These are phyloP conservation scores for Nephrocerus scutellatus DNA, from an alignment of 2,888 invertebrate species.

Conservation along the genomic window DNA sequence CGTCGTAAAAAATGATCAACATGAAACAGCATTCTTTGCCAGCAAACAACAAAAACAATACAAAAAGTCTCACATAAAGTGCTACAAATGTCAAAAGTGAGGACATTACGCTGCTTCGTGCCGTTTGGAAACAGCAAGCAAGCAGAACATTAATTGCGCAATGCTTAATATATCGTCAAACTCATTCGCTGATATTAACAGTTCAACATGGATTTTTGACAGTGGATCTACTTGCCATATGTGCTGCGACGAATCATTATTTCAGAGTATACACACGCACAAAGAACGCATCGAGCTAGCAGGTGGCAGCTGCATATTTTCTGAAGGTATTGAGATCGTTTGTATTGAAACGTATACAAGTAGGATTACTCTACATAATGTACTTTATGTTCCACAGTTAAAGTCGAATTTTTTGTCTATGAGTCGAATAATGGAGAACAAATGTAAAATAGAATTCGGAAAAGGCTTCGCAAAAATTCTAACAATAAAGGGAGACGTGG, in stretches of 20 bases:
- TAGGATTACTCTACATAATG: constrained; percentile 4
- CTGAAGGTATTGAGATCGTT: constrained; percentile 6
- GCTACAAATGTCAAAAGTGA: constrained; percentile 12
- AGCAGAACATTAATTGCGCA: too few relatives aligned
- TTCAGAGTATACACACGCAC: too few relatives aligned
- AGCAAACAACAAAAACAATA: not conserved
- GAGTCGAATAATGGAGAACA: constrained; percentile 7
- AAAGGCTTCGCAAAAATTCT: constrained; percentile 2
- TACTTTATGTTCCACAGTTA: constrained; percentile 8
- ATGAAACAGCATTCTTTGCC: constrained; percentile 11
- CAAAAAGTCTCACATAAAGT: constrained; percentile 2
- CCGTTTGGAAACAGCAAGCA: too few relatives aligned
- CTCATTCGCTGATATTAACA: too few relatives aligned
- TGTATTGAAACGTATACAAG: not conserved
- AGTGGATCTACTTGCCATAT: too few relatives aligned
- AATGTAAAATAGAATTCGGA: constrained; percentile 7
- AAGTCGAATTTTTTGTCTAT: constrained; percentile 10
- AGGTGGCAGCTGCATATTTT: constrained; percentile 4
- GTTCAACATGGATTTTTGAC: too few relatives aligned
- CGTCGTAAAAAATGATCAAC: not conserved
- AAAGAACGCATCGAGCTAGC: too few relatives aligned
- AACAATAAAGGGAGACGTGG: not conserved
- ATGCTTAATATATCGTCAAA: not conserved
- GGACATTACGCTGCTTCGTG: constrained; percentile 7
- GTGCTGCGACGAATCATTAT: too few relatives aligned